phyloP scores from a whole-genome alignment of 2,113 vertebrate species.

The Ahaetulla prasina region DNA sequence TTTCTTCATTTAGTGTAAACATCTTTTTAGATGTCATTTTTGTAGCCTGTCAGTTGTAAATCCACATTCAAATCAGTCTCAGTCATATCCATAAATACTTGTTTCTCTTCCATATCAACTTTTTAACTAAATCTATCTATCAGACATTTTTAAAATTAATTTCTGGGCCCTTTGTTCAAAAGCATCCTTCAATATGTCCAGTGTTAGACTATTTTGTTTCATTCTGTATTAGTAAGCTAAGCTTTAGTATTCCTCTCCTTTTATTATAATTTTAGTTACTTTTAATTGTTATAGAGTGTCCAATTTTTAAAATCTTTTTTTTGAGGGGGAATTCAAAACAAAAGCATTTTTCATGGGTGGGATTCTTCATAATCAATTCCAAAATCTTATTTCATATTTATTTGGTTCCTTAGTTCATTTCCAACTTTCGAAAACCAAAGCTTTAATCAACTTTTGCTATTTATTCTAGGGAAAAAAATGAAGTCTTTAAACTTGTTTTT shows the following conservation, averaged over 20 bases:
- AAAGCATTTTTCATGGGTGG: background rate
- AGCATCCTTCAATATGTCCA: background rate
- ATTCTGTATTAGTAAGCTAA: background rate
- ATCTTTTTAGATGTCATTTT: background rate
- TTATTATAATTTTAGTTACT: background rate
- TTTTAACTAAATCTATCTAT: background rate
- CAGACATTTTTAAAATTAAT: background rate
- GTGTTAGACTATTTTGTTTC: background rate
- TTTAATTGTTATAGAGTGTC: background rate
- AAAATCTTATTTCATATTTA: background rate
- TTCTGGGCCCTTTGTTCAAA: background rate
- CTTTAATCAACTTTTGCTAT: background rate
- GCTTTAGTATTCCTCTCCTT: background rate
- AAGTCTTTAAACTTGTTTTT: background rate
- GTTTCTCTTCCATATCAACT: background rate
- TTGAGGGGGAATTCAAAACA: background rate
- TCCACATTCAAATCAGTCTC: background rate
- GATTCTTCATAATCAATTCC: background rate
- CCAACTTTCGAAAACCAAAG: background rate
- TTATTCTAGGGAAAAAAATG: background rate
- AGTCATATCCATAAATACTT: background rate
- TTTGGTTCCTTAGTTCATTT: background rate
- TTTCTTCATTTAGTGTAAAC: background rate
- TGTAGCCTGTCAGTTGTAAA: background rate
- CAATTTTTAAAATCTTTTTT: background rate